Conservation (phyloP, 2,888 invertebrate genomes). For the Xanthorhoe designata region DNA sequence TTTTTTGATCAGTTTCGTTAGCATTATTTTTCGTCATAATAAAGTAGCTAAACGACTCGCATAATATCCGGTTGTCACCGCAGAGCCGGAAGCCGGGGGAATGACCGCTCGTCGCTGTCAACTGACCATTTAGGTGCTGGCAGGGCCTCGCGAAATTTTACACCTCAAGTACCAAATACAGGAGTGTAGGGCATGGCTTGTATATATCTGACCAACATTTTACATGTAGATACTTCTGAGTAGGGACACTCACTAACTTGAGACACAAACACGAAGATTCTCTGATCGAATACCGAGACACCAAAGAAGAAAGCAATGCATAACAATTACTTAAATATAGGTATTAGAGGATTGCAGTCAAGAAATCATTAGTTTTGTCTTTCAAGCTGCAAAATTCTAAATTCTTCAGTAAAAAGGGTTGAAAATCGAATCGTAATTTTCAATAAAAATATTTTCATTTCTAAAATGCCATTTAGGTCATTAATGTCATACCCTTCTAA, state of each 20-base stretch:
- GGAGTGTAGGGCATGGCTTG: conserved; percentile 4
- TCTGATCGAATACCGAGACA: background rate
- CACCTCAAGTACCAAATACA: conserved; percentile 50
- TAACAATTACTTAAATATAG: too few species aligned
- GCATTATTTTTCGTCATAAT: conserved; percentile 19
- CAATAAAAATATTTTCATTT: too few species aligned
- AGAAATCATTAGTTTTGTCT: too few species aligned
- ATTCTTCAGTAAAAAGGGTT: too few species aligned
- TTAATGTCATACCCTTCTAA: too few species aligned
- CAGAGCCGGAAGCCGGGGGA: conserved; percentile 64
- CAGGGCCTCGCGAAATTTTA: conserved; percentile 57
- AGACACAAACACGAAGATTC: background rate
- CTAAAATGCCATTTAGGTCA: too few species aligned
- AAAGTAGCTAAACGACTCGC: conserved; percentile 47
- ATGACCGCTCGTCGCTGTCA: conserved; percentile 60
- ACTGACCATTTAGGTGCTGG: conserved; percentile 50
- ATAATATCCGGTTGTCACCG: conserved; percentile 60
- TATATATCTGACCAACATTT: background rate
- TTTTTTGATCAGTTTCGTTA: background rate
- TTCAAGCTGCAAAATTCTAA: too few species aligned
- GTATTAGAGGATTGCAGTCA: too few species aligned
- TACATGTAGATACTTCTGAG: background rate
- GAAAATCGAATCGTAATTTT: too few species aligned
- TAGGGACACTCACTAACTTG: background rate
- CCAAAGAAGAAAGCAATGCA: too few species aligned